Base-by-base conservation (phyloP, 2,797 vertebrate species). In the Bufotes viridis region DNA sequence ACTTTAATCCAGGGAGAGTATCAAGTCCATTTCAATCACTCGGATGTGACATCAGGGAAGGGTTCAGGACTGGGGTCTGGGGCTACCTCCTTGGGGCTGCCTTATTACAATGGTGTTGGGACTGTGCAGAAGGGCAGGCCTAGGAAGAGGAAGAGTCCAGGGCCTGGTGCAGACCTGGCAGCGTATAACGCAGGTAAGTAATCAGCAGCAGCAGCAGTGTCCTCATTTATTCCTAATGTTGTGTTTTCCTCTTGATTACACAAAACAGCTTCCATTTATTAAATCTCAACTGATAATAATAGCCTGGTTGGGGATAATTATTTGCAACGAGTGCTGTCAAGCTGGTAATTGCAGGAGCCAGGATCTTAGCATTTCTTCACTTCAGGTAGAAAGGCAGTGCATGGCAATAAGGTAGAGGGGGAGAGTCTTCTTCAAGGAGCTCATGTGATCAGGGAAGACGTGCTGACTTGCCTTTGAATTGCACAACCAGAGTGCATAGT, bases 101-200 rank as follows among this genome's bases (percentile, higher is more conserved):
- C 98, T 91, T 99, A 98, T 95, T 99, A 98, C 94, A 99, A 99
- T 92, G 98, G 98, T 83, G 97, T 99, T 93, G 97, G 97, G 93
- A 97, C 97, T 24, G 98, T 98, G 91, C 98, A 99, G 95, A 99
- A 99, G 90, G 98, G 98, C 65, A 96, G 98, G 89, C 98, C 98
- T 26, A 95, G 98, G 90, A 99, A 99, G 93, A 96, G 98, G 93
- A 99, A 99, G 92, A 99, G 98, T 85, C 97, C 98, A 0, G 98
- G 97, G 53, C 97, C 98, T 0, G 98, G 97, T 78, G 97, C 97
- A 0, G 98, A 99, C 85, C 93, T 99, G 91, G 97, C 97, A 22
- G 98, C 98, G 76, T 99, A 99, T 90, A 99, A 99, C 9, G 98
- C 98, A 94, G 98, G 98, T 99, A 95, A 96, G 42, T 42, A 42